phyloP scores from a whole-genome alignment of 1,140 invertebrate genomes.

The Semibalanus balanoides region DNA sequence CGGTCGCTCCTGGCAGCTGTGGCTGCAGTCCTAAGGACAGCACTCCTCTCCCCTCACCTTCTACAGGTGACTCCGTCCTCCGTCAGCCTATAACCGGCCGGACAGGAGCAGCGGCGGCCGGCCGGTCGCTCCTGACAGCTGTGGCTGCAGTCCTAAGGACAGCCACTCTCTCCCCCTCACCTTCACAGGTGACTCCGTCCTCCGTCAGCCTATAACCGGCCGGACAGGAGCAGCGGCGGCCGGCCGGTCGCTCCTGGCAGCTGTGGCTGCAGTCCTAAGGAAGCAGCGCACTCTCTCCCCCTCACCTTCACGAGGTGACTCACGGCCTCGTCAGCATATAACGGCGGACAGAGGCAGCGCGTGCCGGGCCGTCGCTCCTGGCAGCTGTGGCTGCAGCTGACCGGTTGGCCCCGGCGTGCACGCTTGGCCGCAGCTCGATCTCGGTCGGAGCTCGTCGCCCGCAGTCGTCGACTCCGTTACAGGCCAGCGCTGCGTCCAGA shows the following conservation, averaged over 20 bases:
- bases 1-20: conserved; percentile 28
- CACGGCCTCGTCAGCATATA: conserved; percentile 1
- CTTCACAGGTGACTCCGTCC: conserved; percentile 31
- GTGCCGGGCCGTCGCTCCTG: conserved; percentile 29
- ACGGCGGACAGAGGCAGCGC: conserved; percentile 10
- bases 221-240: conserved; percentile 20
- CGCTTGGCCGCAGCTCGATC: conserved; percentile 45
- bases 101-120: conserved; percentile 22
- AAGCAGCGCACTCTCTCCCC: too few species aligned
- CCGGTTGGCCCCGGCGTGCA: too few species aligned
- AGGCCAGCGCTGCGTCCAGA: conserved; percentile 43
- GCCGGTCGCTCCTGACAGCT: conserved; percentile 28
- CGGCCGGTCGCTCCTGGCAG: conserved; percentile 28
- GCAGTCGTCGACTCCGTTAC: conserved; percentile 51
- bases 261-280: conserved; percentile 23
- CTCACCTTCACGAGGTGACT: conserved; percentile 42
- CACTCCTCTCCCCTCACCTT: conserved; percentile 49
- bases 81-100: neutral
- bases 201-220: conserved; percentile 2
- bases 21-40: conserved; percentile 23
- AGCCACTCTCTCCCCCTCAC: too few species aligned
- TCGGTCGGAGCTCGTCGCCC: conserved; percentile 14
- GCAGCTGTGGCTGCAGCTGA: conserved; percentile 25
- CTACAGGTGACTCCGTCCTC: conserved; percentile 21
- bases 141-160: too few species aligned